A percentile compares a stretch with the other conserved stretches of the same genome.
phyloP scores from a whole-genome alignment of 2,797 vertebrate species.

The Myotis vivesi region DNA sequence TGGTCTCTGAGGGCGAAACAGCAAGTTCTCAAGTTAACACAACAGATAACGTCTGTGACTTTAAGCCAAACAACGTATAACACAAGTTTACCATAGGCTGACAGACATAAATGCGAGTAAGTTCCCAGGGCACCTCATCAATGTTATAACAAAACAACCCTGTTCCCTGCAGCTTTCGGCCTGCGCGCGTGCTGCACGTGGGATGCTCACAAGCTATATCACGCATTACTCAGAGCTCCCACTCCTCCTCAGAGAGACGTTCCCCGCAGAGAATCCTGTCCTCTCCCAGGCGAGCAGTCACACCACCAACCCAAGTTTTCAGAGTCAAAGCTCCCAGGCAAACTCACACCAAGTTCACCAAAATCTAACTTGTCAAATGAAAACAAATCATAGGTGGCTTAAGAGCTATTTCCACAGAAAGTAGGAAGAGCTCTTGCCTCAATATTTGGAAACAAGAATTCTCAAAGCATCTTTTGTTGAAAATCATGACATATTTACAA shows the following conservation, averaged over 20 bases:
- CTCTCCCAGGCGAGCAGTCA: too few relatives aligned
- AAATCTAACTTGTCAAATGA: not conserved
- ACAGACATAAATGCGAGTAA: not conserved
- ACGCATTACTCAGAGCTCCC: not conserved
- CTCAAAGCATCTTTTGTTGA: constrained; percentile 2
- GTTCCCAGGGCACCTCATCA: not conserved
- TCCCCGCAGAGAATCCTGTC: too few relatives aligned
- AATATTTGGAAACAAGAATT: not conserved
- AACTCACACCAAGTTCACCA: not conserved
- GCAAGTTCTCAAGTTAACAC: not conserved
- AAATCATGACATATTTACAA: constrained; percentile 2
- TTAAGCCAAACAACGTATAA: not conserved
- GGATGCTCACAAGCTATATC: not conserved
- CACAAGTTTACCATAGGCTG: not conserved
- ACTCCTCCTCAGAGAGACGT: too few relatives aligned
- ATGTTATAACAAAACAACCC: not conserved
- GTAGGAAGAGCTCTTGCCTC: not conserved
- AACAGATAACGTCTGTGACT: not conserved
- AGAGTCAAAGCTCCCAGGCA: not conserved
- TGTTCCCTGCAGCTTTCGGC: not conserved
- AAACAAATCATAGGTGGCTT: not conserved
- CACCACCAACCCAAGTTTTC: too few relatives aligned
- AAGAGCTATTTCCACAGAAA: not conserved
- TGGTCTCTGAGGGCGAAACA: not conserved
- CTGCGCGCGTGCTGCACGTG: not conserved